phyloP scores from a whole-genome alignment of 1,140 invertebrate species.

The Solenopsis invicta region DNA sequence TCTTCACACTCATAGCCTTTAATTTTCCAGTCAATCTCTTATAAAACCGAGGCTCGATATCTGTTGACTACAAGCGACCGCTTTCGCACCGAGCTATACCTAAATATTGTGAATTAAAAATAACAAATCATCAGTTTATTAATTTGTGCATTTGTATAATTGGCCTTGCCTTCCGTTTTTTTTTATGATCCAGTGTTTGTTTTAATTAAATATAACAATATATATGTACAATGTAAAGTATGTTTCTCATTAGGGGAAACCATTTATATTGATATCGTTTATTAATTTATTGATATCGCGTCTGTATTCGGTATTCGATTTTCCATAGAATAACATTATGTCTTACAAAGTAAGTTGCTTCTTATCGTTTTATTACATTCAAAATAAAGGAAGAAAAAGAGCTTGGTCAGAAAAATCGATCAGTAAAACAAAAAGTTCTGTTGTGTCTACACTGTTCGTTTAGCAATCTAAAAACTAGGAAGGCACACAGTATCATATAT shows the following conservation, averaged over 20 bases:
- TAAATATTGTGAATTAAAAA: conserved; percentile 23
- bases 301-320: background rate
- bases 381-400: conserved; percentile 32
- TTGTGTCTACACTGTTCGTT: conserved; percentile 13
- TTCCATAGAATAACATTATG: conserved; percentile 14
- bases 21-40: background rate
- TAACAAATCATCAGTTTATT: conserved; percentile 35
- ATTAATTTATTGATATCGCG: conserved; percentile 42
- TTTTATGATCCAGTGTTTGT: background rate
- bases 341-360: background rate
- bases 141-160: conserved; percentile 42
- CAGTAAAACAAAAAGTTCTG: conserved; percentile 7
- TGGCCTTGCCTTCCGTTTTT: conserved; percentile 11
- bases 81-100: no score
- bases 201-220: conserved; percentile 35
- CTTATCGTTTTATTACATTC: conserved; percentile 26
- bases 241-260: conserved; percentile 24
- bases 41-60: background rate
- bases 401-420: conserved; percentile 29
- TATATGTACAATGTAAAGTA: conserved; percentile 49
- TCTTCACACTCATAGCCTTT: background rate
- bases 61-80: background rate
- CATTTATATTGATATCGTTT: conserved; percentile 24
- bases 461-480: conserved; percentile 53
- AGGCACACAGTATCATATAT: conserved; percentile 48